phyloP scores from a whole-genome alignment of 2,797 vertebrate species.

The Crenichthys baileyi region DNA sequence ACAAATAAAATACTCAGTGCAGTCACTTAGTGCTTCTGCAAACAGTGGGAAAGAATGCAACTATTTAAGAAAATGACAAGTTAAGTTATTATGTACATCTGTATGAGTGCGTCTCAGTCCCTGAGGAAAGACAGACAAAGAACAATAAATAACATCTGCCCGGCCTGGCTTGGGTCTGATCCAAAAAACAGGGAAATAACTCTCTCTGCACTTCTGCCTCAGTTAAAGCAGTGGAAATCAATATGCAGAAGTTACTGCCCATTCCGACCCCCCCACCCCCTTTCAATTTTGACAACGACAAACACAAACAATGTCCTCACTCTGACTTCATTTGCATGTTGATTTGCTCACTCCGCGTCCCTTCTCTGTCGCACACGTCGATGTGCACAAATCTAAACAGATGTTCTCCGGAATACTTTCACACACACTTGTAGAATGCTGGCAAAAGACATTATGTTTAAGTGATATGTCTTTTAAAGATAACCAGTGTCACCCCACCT shows the following conservation, averaged over 20 bases:
- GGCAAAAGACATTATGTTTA: conserved; percentile 64
- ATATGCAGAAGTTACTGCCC: conserved; percentile 61
- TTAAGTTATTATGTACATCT: conserved; percentile 76
- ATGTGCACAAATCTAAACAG: conserved; percentile 65
- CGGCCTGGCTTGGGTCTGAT: conserved; percentile 68
- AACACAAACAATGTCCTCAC: conserved; percentile 76
- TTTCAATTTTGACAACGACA: conserved; percentile 70
- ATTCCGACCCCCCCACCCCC: conserved; percentile 28
- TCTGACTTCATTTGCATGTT: conserved; percentile 70
- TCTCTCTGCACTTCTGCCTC: conserved; percentile 61
- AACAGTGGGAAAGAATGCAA: conserved; percentile 20
- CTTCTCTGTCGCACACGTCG: conserved; percentile 34
- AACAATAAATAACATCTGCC: conserved; percentile 82
- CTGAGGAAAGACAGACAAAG: conserved; percentile 74
- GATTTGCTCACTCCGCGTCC: conserved; percentile 55
- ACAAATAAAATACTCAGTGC: conserved; percentile 7
- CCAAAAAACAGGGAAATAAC: conserved; percentile 69
- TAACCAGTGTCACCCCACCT: conserved; percentile 58
- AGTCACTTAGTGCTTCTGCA: background rate
- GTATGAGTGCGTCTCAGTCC: conserved; percentile 69
- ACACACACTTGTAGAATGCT: conserved; percentile 75
- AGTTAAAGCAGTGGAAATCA: conserved; percentile 50
- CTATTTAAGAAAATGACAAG: conserved; percentile 48
- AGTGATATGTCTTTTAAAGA: conserved; percentile 66
- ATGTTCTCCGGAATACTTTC: conserved; percentile 58